These are phyloP conservation scores for Tolmerus cingulatus DNA, from an alignment of 2,888 invertebrate species.

Conservation along the genomic window DNA sequence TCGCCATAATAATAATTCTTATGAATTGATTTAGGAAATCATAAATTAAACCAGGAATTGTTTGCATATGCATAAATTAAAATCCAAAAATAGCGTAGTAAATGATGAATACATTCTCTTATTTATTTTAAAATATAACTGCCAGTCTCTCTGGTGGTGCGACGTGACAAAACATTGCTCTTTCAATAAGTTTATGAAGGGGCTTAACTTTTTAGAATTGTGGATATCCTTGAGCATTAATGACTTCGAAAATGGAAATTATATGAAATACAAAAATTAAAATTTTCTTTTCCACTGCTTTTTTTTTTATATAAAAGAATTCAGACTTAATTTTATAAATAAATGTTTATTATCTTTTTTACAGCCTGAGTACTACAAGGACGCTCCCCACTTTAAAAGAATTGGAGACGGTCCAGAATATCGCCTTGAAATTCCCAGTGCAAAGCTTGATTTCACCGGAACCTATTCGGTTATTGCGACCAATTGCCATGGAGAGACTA, in stretches of 20 bases:
- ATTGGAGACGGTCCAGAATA: conserved; percentile 80
- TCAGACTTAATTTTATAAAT: background rate
- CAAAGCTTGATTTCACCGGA: conserved; percentile 86
- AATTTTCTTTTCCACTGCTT: too few relatives aligned
- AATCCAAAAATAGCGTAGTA: background rate
- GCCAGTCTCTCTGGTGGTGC: too few relatives aligned
- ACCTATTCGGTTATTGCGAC: conserved; percentile 85
- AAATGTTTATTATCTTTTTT: conserved; percentile 52
- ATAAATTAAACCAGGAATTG: background rate
- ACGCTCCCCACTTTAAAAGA: conserved; percentile 82
- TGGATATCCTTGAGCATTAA: background rate
- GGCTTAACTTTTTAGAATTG: background rate
- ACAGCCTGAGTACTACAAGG: conserved; percentile 86
- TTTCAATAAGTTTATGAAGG: background rate
- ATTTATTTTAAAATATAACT: background rate
- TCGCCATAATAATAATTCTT: background rate
- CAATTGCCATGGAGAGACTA: conserved; percentile 83
- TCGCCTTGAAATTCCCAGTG: conserved; percentile 84
- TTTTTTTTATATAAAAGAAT: background rate
- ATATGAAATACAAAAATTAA: too few relatives aligned
- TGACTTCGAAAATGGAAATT: too few relatives aligned
- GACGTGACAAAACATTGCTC: background rate
- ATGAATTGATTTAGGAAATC: background rate
- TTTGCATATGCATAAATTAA: background rate
- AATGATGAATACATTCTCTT: background rate